A percentile compares a stretch with the other conserved stretches of the same genome.
These are phyloP conservation scores for Eupsittula cactorum DNA, from an alignment of 2,113 vertebrate genomes.

Conservation along the genomic window DNA sequence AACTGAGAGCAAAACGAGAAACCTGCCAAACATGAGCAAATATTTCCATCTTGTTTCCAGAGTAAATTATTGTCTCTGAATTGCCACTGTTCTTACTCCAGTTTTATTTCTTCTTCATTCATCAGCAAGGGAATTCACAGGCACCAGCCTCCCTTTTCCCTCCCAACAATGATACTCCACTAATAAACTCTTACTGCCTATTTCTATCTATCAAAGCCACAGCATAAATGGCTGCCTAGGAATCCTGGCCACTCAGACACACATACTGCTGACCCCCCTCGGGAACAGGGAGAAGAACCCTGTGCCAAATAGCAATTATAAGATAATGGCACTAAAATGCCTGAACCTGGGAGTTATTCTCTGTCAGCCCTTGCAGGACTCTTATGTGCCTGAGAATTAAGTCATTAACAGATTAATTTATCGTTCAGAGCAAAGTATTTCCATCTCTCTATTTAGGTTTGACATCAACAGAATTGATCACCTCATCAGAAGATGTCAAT, in stretches of 20 bases:
- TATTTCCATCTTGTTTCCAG: slow-evolving; percentile 32
- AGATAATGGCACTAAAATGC: slow-evolving; percentile 55
- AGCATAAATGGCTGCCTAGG: background rate
- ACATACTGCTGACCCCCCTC: background rate
- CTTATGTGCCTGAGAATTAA: slow-evolving; percentile 17
- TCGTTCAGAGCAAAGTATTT: background rate
- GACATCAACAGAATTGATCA: background rate
- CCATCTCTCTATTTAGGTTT: background rate
- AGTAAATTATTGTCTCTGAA: slow-evolving; percentile 23
- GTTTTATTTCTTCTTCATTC: slow-evolving; percentile 20
- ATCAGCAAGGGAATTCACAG: slow-evolving; percentile 4
- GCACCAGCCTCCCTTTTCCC: background rate
- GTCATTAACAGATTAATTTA: slow-evolving; percentile 49
- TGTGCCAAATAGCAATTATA: slow-evolving; percentile 56
- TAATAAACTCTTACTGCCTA: slow-evolving; percentile 49
- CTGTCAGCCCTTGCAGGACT: slow-evolving; percentile 26
- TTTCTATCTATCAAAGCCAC: slow-evolving; percentile 19
- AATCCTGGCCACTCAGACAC: background rate
- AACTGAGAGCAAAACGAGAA: slow-evolving; percentile 1
- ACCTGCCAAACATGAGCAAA: slow-evolving; percentile 9
- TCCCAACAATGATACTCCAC: background rate
- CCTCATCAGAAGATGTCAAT: background rate
- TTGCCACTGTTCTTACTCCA: background rate
- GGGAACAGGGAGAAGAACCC: slow-evolving; percentile 8
- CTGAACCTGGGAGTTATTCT: slow-evolving; percentile 26